These are phyloP conservation scores for Nebria ingens DNA, from an alignment of 1,140 invertebrate genomes.

Conservation along the genomic window DNA sequence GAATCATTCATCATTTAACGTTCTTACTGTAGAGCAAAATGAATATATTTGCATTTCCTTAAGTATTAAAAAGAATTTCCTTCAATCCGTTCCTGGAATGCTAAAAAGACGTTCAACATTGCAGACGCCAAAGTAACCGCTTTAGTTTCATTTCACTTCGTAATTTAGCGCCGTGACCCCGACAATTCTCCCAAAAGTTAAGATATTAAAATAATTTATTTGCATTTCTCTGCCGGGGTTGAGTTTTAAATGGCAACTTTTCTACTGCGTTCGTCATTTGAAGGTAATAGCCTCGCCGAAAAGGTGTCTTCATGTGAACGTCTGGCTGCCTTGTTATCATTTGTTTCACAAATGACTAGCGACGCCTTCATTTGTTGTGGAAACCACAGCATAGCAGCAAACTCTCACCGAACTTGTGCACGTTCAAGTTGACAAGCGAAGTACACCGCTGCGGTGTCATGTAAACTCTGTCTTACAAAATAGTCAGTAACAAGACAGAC, in stretches of 20 bases:
- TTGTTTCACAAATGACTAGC: background rate
- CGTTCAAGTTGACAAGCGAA: too few species aligned
- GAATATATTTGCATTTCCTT: too few species aligned
- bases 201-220: conserved; percentile 10
- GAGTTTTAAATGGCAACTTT: background rate
- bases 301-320: background rate
- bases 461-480: too few species aligned
- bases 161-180: background rate
- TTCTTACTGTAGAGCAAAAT: too few species aligned
- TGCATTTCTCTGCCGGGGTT: background rate
- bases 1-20: too few species aligned
- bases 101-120: background rate
- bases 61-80: too few species aligned
- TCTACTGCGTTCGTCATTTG: background rate
- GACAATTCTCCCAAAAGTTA: background rate
- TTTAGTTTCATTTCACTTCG: background rate
- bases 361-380: background rate
- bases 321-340: background rate
- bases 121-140: background rate
- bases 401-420: too few species aligned
- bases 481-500: too few species aligned
- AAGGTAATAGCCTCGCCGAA: background rate
- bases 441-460: too few species aligned
- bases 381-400: background rate
- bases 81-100: background rate